Evolutionary conservation across 2,797 vertebrate species (phyloP).

Genomic region (Channa striata): DNA sequence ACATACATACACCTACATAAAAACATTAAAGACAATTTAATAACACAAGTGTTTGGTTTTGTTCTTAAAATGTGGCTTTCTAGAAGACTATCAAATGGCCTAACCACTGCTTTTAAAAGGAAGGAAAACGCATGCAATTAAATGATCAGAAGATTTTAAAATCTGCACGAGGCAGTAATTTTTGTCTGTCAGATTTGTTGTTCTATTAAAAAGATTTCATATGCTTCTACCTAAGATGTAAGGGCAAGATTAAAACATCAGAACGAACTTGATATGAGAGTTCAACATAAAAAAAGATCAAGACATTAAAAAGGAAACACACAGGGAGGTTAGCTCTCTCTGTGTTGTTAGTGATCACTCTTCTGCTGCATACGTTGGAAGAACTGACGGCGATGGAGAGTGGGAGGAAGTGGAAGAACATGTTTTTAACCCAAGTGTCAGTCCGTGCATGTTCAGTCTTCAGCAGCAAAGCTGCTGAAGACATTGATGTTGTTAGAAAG

Average conservation of each 20-base stretch:
- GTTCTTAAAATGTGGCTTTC: slow-evolving; percentile 25
- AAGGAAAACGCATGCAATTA: slow-evolving; percentile 13
- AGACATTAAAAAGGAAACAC: slow-evolving; percentile 24
- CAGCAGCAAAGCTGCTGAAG: slow-evolving; percentile 37
- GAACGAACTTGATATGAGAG: slow-evolving; percentile 16
- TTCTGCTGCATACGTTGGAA: slow-evolving; percentile 44
- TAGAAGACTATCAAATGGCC: slow-evolving; percentile 27
- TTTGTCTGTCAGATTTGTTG: slow-evolving; percentile 19
- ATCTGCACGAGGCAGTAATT: slow-evolving; percentile 26
- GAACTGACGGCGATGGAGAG: slow-evolving; percentile 36
- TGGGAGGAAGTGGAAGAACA: slow-evolving; percentile 47
- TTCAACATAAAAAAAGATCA: slow-evolving; percentile 27
- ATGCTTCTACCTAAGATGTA: slow-evolving; percentile 22
- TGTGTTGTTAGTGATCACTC: slow-evolving; percentile 39
- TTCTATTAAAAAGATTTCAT: slow-evolving; percentile 36
- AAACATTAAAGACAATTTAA: slow-evolving; percentile 25
- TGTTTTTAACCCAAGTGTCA: slow-evolving; percentile 60
- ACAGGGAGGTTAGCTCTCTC: slow-evolving; percentile 3
- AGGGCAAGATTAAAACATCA: slow-evolving; percentile 7
- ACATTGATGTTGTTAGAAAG: slow-evolving; percentile 56
- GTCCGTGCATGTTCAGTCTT: slow-evolving; percentile 45
- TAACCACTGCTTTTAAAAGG: slow-evolving; percentile 6
- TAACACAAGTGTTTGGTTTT: slow-evolving; percentile 6
- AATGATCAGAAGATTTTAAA: slow-evolving; percentile 21
- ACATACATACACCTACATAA: slow-evolving; percentile 3